Evolutionary conservation across 1,140 invertebrate genomes (phyloP).

Genomic region (Scaptodrosophila lebanonensis): DNA sequence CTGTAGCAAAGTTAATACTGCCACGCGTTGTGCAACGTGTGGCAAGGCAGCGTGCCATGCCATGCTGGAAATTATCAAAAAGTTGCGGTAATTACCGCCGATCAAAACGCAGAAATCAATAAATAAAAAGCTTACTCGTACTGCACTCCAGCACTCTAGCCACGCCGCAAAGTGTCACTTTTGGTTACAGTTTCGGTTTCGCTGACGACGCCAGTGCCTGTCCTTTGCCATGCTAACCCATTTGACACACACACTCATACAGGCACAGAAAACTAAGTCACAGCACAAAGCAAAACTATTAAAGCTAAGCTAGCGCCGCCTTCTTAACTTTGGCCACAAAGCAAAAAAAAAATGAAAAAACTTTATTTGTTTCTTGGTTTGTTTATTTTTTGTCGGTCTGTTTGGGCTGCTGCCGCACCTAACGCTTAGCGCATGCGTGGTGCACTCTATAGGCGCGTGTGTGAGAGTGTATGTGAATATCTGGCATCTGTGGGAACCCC

Average conservation of each 20-base stretch:
- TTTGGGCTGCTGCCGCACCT: constrained; percentile 36
- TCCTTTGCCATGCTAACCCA: constrained; percentile 14
- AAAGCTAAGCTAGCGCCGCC: constrained; percentile 24
- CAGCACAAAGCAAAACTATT: constrained; percentile 18
- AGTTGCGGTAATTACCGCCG: constrained; percentile 49
- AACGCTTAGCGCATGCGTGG: constrained; percentile 8
- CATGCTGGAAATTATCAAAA: constrained; percentile 26
- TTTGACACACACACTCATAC: constrained; percentile 13
- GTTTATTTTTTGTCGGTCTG: too few relatives aligned
- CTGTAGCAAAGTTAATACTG: constrained; percentile 1
- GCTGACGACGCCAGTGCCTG: not conserved
- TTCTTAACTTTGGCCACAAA: constrained; percentile 24
- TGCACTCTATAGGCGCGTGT: too few relatives aligned
- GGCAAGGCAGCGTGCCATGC: constrained; percentile 3
- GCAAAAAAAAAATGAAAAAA: too few relatives aligned
- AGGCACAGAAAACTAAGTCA: constrained; percentile 18
- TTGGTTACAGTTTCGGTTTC: constrained; percentile 41
- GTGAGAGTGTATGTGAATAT: too few relatives aligned
- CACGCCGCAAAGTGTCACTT: constrained; percentile 53
- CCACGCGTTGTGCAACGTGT: constrained; percentile 2
- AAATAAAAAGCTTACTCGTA: constrained; percentile 60
- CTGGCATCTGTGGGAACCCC: constrained; percentile 30
- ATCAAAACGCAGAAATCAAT: constrained; percentile 40
- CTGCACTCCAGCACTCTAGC: constrained; percentile 17
- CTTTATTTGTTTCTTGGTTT: too few relatives aligned